phyloP scores from a whole-genome alignment of 2,113 vertebrate species.

The Neoarius graeffei region DNA sequence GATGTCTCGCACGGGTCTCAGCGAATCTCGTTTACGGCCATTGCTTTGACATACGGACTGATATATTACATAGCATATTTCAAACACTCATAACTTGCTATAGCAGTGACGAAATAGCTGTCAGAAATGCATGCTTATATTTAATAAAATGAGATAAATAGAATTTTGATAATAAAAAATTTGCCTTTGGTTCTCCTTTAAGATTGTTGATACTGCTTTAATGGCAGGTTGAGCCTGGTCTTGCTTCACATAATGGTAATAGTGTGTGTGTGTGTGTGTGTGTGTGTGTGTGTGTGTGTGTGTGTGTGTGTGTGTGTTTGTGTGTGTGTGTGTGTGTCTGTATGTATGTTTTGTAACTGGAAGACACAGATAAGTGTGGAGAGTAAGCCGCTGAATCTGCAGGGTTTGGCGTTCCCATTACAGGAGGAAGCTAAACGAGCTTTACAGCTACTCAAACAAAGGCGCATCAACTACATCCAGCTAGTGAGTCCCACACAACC shows the following conservation, averaged over 20 bases:
- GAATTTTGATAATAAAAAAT: no score
- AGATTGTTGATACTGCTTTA: not conserved
- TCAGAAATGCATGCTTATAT: no score
- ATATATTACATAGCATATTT: no score
- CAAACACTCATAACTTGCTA: no score
- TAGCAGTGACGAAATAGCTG: no score
- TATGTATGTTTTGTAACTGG: constrained; percentile 74
- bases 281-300: constrained; percentile 55
- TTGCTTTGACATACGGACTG: no score
- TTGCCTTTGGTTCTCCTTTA: no score
- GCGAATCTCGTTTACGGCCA: no score
- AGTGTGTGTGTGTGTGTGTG: constrained; percentile 48
- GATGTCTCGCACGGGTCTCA: no score
- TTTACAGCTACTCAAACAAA: constrained; percentile 86
- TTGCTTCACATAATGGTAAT: not conserved
- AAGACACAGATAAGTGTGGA: constrained; percentile 94
- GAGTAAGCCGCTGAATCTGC: constrained; percentile 89
- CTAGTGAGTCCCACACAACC: constrained; percentile 75
- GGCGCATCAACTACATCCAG: constrained; percentile 93
- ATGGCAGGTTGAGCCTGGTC: not conserved
- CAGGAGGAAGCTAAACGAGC: constrained; percentile 88
- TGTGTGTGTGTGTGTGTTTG: constrained; percentile 46
- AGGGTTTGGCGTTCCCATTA: constrained; percentile 91
- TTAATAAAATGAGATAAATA: no score
- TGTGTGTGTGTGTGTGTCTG: constrained; percentile 60